These are phyloP conservation scores for Natator depressus DNA, from an alignment of 2,113 vertebrate genomes.

Conservation along the genomic window DNA sequence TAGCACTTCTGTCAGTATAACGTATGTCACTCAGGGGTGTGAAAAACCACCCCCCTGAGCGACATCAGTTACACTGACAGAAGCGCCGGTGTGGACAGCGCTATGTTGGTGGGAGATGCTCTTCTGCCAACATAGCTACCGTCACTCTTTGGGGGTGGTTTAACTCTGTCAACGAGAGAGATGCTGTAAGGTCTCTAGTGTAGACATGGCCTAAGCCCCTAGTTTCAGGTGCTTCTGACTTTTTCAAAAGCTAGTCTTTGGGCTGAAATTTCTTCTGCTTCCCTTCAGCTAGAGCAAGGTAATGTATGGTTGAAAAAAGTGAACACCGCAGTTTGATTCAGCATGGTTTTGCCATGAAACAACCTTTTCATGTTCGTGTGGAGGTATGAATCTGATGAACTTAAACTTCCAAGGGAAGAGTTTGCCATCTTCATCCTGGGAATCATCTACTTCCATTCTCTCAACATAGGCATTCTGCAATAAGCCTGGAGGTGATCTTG, in stretches of 20 bases:
- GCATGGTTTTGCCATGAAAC: neutral
- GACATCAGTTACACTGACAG: too few relatives aligned
- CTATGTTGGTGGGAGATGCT: too few relatives aligned
- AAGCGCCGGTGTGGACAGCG: too few relatives aligned
- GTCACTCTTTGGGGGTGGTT: too few relatives aligned
- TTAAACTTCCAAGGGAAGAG: neutral
- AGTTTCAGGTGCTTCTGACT: neutral
- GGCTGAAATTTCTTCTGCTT: neutral
- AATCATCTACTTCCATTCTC: neutral
- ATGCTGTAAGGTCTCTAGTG: too few relatives aligned
- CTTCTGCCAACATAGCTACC: too few relatives aligned
- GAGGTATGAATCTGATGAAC: neutral
- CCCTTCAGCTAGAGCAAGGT: neutral
- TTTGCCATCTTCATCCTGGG: neutral
- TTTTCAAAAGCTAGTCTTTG: neutral
- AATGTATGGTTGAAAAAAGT: neutral
- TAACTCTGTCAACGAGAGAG: too few relatives aligned
- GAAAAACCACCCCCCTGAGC: too few relatives aligned
- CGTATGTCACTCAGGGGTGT: too few relatives aligned
- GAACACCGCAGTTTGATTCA: neutral
- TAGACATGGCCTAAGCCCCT: neutral
- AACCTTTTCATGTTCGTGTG: neutral
- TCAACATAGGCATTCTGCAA: neutral
- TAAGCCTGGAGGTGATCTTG: neutral
- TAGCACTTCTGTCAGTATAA: too few relatives aligned